These are phyloP conservation scores for Ictalurus punctatus DNA, from an alignment of 2,113 vertebrate genomes.

Conservation along the genomic window DNA sequence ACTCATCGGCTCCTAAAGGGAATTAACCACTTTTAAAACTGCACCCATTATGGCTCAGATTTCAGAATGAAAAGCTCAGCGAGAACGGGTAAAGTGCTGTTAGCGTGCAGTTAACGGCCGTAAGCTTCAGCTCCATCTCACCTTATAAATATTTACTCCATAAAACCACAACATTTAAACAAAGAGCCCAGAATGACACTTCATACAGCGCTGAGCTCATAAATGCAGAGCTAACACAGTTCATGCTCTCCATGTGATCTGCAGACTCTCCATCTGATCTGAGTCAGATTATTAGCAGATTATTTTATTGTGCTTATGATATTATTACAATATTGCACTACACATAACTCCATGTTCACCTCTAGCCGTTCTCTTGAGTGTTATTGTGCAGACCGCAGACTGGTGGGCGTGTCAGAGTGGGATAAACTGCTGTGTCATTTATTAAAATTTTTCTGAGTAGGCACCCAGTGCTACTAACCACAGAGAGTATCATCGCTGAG, in stretches of 20 bases:
- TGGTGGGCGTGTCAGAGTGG: not conserved
- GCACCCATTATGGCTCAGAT: not conserved
- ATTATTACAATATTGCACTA: not conserved
- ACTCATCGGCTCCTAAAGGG: not conserved
- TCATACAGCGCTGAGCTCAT: not conserved
- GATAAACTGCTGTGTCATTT: not conserved
- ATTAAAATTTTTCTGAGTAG: not conserved
- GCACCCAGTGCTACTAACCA: not conserved
- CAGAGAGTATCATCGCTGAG: not conserved
- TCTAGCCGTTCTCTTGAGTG: not conserved
- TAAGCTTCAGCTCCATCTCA: not conserved
- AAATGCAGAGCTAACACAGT: not conserved
- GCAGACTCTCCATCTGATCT: not conserved
- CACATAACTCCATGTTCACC: not conserved
- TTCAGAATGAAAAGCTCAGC: not conserved
- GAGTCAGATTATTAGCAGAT: not conserved
- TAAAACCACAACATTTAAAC: constrained; percentile 38
- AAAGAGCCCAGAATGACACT: not conserved
- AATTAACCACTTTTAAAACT: constrained; percentile 10
- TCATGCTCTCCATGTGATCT: not conserved
- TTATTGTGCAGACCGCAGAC: not conserved
- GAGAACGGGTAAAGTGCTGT: not conserved
- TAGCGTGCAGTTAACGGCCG: constrained; percentile 1
- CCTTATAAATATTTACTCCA: constrained; percentile 44
- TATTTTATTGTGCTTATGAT: not conserved